A percentile compares a stretch with the other conserved stretches of the same genome.
phyloP scores from a whole-genome alignment of 2,888 invertebrate species.

The Synanthedon myopaeformis region DNA sequence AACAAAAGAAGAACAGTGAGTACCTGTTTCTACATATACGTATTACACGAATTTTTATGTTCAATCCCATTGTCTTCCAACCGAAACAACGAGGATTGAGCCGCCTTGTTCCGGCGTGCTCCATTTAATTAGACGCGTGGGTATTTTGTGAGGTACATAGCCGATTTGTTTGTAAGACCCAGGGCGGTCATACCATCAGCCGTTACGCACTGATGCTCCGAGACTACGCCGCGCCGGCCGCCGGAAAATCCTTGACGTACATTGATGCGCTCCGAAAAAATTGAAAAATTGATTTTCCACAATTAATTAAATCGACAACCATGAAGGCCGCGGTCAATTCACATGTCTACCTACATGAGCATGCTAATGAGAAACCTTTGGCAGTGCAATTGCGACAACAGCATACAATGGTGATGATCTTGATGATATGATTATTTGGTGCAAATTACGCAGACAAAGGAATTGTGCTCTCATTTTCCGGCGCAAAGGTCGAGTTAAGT shows the following conservation, averaged over 20 bases:
- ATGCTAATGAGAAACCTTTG: not conserved
- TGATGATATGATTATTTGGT: conserved; percentile 20
- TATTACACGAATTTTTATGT: not conserved
- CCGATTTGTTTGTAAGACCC: conserved; percentile 10
- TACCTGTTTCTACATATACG: conserved; percentile 9
- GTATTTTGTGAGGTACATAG: conserved; percentile 14
- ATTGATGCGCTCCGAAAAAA: conserved; percentile 30
- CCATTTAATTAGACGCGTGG: conserved; percentile 38
- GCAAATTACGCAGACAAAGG: conserved; percentile 13
- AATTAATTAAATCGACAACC: conserved; percentile 29
- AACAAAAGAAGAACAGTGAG: conserved; percentile 67
- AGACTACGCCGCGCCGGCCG: conserved; percentile 12
- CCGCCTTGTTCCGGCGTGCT: conserved; percentile 40
- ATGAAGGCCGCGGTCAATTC: conserved; percentile 16
- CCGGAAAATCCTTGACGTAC: conserved; percentile 41
- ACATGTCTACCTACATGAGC: not conserved
- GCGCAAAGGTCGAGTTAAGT: conserved; percentile 37
- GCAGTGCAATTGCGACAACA: conserved; percentile 4
- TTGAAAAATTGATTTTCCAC: conserved; percentile 32
- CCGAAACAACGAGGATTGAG: not conserved
- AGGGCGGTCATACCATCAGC: conserved; percentile 4
- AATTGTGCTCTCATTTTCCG: conserved; percentile 38
- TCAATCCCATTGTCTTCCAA: not conserved
- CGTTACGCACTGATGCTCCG: conserved; percentile 15
- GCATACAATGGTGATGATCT: conserved; percentile 12